Base-by-base conservation (phyloP, 1,140 invertebrate genomes). In the Dufourea novaeangliae region DNA sequence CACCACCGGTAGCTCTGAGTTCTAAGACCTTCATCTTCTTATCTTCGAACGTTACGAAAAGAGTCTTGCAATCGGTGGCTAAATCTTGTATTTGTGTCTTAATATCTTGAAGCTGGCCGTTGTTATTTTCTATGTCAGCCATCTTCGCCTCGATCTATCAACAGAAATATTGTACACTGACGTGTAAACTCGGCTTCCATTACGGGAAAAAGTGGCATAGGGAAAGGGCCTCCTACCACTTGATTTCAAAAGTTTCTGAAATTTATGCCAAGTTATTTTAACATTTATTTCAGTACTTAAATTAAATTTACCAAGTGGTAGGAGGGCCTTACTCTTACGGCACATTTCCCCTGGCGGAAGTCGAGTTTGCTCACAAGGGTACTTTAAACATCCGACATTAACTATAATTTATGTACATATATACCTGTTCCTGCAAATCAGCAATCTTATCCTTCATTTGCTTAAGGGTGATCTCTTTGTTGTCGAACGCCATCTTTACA, bases 391-490 rank as follows among this genome's bases (percentile, higher is more conserved):
- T 39, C 27, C 37, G 37, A 61, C 12, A 22, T 34, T 25, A 50
- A 37, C 3, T 2, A 10, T 0, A 3, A 11, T 70, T 14, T 50
- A 7, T 32, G 70, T n/a, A 54, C n/a, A n/a, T 57, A 50, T 14
- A 34, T 76, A 95, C 94, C 89, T 96, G 94, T 85, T 94, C 93
- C 79, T 95, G 94, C 44, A 95, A 85, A 84, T 94, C 94, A 34
- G 88, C 85, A 72, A 96, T 93, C 91, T 97, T 97, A 74, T 97
- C 96, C 80, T 95, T 94, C 63, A 98, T 93, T 90, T 98, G 97
- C 86, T 98, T 98, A 7, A 99, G 93, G 4, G 95, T 95, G 29
- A 97, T 95, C 90, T 98, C 95, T 91, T 97, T 97, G 90, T 96
- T 97, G 84, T 95, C 96, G 74, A 97, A 95, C 46, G 95, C 94